Conservation (phyloP, 2,113 vertebrate genomes). For the Naja naja region DNA sequence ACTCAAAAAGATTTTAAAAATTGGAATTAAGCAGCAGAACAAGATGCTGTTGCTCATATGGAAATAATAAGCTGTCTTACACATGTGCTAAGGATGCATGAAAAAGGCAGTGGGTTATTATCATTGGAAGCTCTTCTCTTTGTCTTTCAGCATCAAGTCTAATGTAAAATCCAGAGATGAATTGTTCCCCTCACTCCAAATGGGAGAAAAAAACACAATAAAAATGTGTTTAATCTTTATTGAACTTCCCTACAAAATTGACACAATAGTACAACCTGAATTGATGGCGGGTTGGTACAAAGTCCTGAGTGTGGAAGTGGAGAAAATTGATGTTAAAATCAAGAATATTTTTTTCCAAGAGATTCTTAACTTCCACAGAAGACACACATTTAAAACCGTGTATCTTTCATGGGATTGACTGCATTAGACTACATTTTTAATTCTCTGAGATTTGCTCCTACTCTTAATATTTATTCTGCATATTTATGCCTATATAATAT, state of each 20-base stretch:
- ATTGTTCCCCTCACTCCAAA: neutral
- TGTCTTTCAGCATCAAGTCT: neutral
- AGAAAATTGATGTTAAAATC: neutral
- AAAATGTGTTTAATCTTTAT: neutral
- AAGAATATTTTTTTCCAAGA: neutral
- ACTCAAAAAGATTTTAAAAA: neutral
- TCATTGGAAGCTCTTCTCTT: neutral
- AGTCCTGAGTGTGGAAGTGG: neutral
- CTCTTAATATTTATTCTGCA: neutral
- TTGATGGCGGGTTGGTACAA: neutral
- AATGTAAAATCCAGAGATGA: neutral
- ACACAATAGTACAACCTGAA: neutral
- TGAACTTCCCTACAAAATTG: neutral
- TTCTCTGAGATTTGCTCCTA: neutral
- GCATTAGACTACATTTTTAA: neutral
- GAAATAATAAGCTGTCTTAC: neutral
- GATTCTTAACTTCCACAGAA: neutral
- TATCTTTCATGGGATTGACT: neutral
- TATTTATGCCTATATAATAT: neutral
- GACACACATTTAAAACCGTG: neutral
- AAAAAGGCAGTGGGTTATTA: neutral
- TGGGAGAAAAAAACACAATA: neutral
- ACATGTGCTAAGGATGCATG: neutral
- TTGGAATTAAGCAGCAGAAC: neutral
- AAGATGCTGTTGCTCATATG: neutral